Evolutionary conservation across 2,888 invertebrate species (phyloP), one percentile per base, ranked within the genome.

Genomic region (Drosophila seclusa): DNA sequence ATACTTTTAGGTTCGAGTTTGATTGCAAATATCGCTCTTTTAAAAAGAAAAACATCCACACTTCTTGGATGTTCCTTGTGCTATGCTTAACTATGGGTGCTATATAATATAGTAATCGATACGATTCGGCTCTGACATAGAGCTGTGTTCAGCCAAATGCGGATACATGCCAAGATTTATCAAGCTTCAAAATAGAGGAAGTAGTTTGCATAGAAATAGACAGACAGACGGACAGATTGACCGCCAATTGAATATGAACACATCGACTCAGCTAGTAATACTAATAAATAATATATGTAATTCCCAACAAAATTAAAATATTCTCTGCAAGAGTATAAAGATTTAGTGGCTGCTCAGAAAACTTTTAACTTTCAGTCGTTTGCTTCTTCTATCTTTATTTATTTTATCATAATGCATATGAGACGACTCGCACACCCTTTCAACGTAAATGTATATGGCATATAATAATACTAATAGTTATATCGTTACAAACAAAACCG

Each of bases 1-100:
- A 71, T 63, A 71, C 63, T 63, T 48, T 63, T 58, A 52, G 71
- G 71, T 10, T 40, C 2, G 2, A 31, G 0, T 29, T 45, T 40
- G 16, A n/a, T 32, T 50, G 11, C 13, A 21, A 27, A 32, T 18
- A 31, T 18, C 4, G 3, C 2, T n/a, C 0, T 32, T 32, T 21
- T 3, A 3, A 21, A 13, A 5, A 40, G n/a, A 0, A n/a, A 6
- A 42, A 0, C 11, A n/a, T 2, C 10, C n/a, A 21, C 11, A 21
- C 13, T 0, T 0, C 11, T 21, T 13, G 6, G 11, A 3, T 21
- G 13, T 42, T 6, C 7, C 13, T 13, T 21, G 42, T 13, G 21
- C 3, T 42, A 21, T 13, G 42, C 13, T 13, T 0, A 7, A 4
- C 21, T 42, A 13, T 13, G 7, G 13, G 1, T 18, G 18, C 2